A percentile compares a stretch with the other conserved stretches of the same genome.
Evolutionary conservation across 2,888 invertebrate species (phyloP).

Genomic region (Acanthopleura granulata): DNA sequence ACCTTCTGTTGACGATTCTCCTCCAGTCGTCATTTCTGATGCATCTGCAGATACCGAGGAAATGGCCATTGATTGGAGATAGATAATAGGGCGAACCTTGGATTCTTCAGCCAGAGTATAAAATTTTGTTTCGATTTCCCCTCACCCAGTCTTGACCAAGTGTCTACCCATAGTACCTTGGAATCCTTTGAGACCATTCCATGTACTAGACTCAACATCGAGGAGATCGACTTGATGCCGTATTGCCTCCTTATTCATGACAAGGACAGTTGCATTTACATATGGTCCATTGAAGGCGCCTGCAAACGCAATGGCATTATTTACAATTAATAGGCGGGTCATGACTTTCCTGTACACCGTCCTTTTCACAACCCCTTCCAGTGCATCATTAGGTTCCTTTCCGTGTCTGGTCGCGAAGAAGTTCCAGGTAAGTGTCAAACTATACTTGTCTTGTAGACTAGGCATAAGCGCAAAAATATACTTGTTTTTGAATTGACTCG

Average conservation of each 20-base stretch:
- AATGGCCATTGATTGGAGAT: neutral
- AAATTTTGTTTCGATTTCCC: neutral
- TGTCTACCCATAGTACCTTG: slow-evolving; percentile 20
- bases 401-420: slow-evolving; percentile 26
- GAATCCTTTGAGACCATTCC: slow-evolving; percentile 11
- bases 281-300: neutral
- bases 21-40: neutral
- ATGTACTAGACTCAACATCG: neutral
- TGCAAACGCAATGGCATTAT: slow-evolving; percentile 23
- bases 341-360: slow-evolving; percentile 25
- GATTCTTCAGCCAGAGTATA: neutral
- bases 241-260: slow-evolving; percentile 5
- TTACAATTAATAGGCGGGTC: slow-evolving; percentile 12
- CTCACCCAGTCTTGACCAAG: neutral
- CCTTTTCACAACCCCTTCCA: slow-evolving; percentile 22
- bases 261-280: neutral
- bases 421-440: no score
- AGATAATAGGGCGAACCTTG: neutral
- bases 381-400: slow-evolving; percentile 26
- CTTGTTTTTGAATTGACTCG: slow-evolving; percentile 24
- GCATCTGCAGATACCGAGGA: neutral
- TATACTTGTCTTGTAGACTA: neutral
- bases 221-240: neutral
- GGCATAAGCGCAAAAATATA: slow-evolving; percentile 19
- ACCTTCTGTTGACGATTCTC: neutral